Conservation (phyloP, 2,797 vertebrate species). For the Carcharodon carcharias region DNA sequence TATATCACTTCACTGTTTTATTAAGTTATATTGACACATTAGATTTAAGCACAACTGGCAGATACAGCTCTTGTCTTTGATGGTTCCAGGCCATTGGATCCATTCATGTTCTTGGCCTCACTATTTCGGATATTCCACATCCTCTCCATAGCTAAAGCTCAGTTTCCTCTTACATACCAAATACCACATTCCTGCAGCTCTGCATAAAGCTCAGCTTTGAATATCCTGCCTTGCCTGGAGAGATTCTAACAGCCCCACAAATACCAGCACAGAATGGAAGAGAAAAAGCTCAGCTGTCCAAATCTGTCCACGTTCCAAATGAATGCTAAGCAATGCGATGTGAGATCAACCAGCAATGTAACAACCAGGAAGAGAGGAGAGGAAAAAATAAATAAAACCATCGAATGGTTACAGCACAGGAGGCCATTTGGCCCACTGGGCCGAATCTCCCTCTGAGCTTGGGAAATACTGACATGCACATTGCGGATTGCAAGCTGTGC, state of each 20-base stretch:
- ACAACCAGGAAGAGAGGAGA: not conserved
- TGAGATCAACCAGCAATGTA: not conserved
- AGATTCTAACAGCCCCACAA: not conserved
- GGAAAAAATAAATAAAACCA: no score
- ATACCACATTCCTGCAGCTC: not conserved
- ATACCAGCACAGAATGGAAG: not conserved
- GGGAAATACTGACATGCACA: no score
- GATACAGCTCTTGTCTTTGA: no score
- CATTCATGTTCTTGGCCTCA: not conserved
- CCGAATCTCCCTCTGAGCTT: no score
- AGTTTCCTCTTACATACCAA: not conserved
- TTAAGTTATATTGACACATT: not conserved
- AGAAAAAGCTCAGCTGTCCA: no score
- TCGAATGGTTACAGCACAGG: no score
- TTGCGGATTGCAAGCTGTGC: no score
- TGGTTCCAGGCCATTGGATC: no score
- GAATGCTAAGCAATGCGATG: not conserved
- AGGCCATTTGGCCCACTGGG: no score
- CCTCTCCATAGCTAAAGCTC: not conserved
- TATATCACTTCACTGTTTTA: not conserved
- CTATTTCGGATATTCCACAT: not conserved
- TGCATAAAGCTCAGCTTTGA: not conserved
- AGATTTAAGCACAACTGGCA: not conserved
- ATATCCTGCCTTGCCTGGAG: not conserved
- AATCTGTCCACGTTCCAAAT: not conserved